phyloP scores from a whole-genome alignment of 1,140 invertebrate genomes.

The Phymorhynchus buccinoides region DNA sequence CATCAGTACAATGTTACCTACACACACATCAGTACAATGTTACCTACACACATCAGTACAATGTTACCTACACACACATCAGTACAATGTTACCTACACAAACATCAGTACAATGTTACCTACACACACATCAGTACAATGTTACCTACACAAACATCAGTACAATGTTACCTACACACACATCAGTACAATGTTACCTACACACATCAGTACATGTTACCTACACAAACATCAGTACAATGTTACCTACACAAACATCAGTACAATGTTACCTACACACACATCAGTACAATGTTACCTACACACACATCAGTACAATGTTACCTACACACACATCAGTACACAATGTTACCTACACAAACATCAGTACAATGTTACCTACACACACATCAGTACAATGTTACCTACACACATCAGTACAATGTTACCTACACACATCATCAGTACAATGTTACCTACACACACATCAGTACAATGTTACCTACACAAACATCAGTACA shows the following conservation, averaged over 20 bases:
- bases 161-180: neutral
- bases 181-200: neutral
- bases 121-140: neutral
- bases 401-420: too few species aligned
- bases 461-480: neutral
- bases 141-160: neutral
- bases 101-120: neutral
- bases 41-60: slow-evolving; percentile 79
- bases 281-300: neutral
- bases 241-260: neutral
- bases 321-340: neutral
- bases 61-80: slow-evolving; percentile 75
- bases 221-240: slow-evolving; percentile 47
- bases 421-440: neutral
- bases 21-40: neutral
- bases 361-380: slow-evolving; percentile 84
- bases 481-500: neutral
- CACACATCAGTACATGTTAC: slow-evolving; percentile 76
- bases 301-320: neutral
- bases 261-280: neutral
- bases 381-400: slow-evolving; percentile 29
- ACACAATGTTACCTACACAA: neutral
- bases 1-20: neutral
- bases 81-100: neutral
- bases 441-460: neutral